Evolutionary conservation across 2,888 invertebrate genomes (phyloP).

Genomic region (Malthinus flaveolus): DNA sequence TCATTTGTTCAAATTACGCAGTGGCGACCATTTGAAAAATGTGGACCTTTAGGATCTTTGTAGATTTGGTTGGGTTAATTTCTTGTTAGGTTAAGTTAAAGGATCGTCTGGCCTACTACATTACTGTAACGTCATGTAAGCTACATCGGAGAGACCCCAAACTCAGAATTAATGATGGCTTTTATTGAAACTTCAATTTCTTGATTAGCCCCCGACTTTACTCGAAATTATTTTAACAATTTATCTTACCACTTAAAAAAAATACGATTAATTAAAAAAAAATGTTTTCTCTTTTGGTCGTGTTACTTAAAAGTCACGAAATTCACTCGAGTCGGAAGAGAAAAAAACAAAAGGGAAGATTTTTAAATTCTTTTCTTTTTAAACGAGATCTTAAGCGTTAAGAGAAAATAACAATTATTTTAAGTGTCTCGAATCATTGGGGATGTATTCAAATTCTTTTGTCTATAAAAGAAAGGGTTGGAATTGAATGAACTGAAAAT

Average conservation of each 20-base stretch:
- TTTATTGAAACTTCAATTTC: constrained; percentile 72
- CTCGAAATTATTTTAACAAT: constrained; percentile 51
- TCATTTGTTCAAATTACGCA: constrained; percentile 69
- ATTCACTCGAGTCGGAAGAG: constrained; percentile 4
- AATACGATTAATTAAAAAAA: constrained; percentile 11
- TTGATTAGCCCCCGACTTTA: constrained; percentile 59
- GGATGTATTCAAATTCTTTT: constrained; percentile 47
- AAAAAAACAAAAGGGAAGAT: constrained; percentile 9
- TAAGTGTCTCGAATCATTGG: constrained; percentile 48
- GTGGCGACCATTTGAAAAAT: constrained; percentile 43
- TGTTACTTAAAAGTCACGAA: not conserved
- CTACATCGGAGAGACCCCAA: constrained; percentile 47
- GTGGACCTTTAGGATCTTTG: constrained; percentile 18
- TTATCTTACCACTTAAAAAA: constrained; percentile 40
- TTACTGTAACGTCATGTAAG: constrained; percentile 46
- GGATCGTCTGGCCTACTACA: constrained; percentile 35
- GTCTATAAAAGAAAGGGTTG: constrained; percentile 47
- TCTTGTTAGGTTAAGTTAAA: constrained; percentile 1
- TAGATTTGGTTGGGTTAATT: constrained; percentile 4
- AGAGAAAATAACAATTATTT: constrained; percentile 48
- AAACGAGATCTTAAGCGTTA: constrained; percentile 32
- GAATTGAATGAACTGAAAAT: constrained; percentile 47
- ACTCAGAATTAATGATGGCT: constrained; percentile 70
- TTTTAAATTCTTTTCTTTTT: constrained; percentile 27
- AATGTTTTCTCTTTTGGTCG: constrained; percentile 5